Evolutionary conservation across 2,797 vertebrate genomes (phyloP).

Genomic region (Rhinogobio ventralis): DNA sequence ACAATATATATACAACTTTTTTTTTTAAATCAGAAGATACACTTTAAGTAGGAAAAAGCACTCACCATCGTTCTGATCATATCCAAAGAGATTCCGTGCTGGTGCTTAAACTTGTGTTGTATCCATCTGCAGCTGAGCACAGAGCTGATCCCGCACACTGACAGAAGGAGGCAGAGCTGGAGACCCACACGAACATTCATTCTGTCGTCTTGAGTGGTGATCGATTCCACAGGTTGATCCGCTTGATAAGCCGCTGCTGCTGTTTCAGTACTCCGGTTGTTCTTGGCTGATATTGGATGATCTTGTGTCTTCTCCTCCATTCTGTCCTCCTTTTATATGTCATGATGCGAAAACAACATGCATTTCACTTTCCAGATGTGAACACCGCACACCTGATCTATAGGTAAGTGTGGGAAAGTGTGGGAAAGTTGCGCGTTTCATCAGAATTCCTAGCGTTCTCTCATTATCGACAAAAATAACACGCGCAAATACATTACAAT

Average conservation of each 20-base stretch:
- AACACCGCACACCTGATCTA: background rate
- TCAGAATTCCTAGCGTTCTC: no score
- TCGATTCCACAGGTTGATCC: background rate
- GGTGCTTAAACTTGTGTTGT: conserved; percentile 62
- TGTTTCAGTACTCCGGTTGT: background rate
- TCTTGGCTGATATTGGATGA: background rate
- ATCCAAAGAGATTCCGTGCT: conserved; percentile 52
- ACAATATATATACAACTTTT: background rate
- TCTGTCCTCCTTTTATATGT: background rate
- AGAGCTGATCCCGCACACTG: conserved; percentile 42
- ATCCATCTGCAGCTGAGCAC: conserved; percentile 68
- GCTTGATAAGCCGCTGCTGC: background rate
- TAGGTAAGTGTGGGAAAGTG: background rate
- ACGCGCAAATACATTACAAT: background rate
- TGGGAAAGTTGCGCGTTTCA: no score
- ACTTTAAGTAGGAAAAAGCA: conserved; percentile 8
- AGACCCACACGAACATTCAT: conserved; percentile 7
- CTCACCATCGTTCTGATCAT: conserved; percentile 65
- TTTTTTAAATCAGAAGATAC: background rate
- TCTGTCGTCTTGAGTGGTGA: background rate
- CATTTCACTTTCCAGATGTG: conserved; percentile 30
- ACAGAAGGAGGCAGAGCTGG: conserved; percentile 30
- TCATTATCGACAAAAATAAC: no score
- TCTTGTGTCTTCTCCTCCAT: conserved; percentile 25
- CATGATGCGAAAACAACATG: background rate